Base-by-base conservation (phyloP, 2,797 vertebrate genomes). In the Gadopsis marmoratus region DNA sequence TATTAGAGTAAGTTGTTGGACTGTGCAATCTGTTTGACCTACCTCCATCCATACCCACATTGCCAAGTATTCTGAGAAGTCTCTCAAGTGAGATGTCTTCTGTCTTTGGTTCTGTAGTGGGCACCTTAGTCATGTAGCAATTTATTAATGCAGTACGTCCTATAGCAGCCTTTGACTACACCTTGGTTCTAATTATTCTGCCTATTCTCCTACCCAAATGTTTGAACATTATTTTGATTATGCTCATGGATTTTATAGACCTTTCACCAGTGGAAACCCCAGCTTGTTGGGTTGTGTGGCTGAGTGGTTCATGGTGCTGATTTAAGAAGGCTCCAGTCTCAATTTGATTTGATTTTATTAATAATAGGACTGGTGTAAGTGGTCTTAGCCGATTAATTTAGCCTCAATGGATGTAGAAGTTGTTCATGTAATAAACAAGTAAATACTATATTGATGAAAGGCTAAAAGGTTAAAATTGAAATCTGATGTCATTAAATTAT, bases 281-380 rank as follows among this genome's bases (percentile, higher is more conserved):
- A 13, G 19, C 13, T 14, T 29, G 5, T 29, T 19, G 16, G 39
- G 54, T 58, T 47, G 19, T 55, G 67, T 58, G 54, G 11, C 17
- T 14, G 5, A 70, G 67, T 4, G 26, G 94, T 96, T 93, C 95
- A 96, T 96, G 94, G 93, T 71, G 88, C 92, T 95, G 94, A 91
- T 94, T 95, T 95, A 8, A 37, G 37, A 94, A 96, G 92, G 92
- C 91, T 95, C 92, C 93, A 94, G 94, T 94, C 11, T 2, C 6
- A 7, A 3, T 9, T 37, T 37, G 37, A 37, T 37, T 16, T 51
- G 50, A 17, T 47, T 47, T 17, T 5, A 16, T 17, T 45, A 17
- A 2, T 47, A 7, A 47, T 47, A 19, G 2, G 45, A 47, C 17
- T 47, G 45, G 45, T 47, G 17, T 7, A 47, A 47, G 43, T 45